Evolutionary conservation across 2,113 vertebrate genomes (phyloP).

Genomic region (Ifrita kowaldi): DNA sequence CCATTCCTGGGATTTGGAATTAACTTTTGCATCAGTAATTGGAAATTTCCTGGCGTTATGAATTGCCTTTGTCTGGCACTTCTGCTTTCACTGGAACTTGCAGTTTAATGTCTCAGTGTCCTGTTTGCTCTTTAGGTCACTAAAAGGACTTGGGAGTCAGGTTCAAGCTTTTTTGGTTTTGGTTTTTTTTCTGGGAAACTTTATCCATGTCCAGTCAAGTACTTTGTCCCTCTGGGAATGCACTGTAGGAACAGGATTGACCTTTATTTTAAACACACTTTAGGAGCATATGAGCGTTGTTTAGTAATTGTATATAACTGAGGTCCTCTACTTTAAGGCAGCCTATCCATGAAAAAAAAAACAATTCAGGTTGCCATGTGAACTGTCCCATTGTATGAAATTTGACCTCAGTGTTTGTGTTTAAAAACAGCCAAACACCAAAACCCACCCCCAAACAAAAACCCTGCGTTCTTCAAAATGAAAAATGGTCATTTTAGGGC

Average conservation of each 20-base stretch:
- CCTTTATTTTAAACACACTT: not conserved
- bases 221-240: not conserved
- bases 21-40: not conserved
- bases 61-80: not conserved
- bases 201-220: not conserved
- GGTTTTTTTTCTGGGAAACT: not conserved
- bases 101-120: not conserved
- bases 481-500: not conserved
- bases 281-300: not conserved
- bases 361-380: not conserved
- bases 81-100: not conserved
- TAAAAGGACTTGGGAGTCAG: not conserved
- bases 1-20: not conserved
- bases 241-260: not conserved
- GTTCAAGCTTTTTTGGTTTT: not conserved
- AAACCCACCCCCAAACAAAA: not conserved
- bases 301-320: not conserved
- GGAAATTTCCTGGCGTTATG: not conserved
- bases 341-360: not conserved
- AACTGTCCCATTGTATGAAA: not conserved
- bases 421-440: not conserved
- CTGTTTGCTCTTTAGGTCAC: not conserved
- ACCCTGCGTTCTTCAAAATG: fast-evolving
- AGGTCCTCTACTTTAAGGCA: not conserved
- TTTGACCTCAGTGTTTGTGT: not conserved